Evolutionary conservation across 2,113 vertebrate genomes (phyloP).

Genomic region (Pungitius pungitius): DNA sequence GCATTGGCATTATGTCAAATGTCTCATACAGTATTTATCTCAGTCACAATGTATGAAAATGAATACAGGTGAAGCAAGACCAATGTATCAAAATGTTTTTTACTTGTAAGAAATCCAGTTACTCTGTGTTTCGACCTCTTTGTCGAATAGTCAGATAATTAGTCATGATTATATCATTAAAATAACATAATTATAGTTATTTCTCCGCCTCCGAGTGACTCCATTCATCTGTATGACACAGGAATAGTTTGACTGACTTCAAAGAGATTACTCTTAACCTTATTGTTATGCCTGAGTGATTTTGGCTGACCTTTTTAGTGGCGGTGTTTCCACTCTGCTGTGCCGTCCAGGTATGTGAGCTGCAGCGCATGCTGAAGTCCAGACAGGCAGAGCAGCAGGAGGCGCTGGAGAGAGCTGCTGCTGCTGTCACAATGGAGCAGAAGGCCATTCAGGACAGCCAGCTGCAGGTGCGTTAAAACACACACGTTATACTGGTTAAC

Average conservation of each 20-base stretch:
- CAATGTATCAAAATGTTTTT: no score
- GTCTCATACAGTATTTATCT: background rate
- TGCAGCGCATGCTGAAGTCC: conserved; percentile 86
- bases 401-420: conserved; percentile 88
- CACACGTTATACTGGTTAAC: background rate
- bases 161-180: background rate
- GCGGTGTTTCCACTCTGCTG: background rate
- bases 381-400: conserved; percentile 92
- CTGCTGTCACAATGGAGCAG: conserved; percentile 88
- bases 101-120: no score
- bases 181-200: background rate
- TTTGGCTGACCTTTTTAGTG: background rate
- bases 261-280: background rate
- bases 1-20: background rate
- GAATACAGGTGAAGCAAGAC: no score
- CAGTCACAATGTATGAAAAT: no score
- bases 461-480: conserved; percentile 82
- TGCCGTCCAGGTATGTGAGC: conserved; percentile 84
- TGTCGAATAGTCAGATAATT: background rate
- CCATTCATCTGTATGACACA: background rate
- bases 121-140: background rate
- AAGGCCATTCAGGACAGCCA: conserved; percentile 92
- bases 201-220: background rate
- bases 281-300: background rate
- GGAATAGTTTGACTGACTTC: background rate